A percentile compares a stretch with the other conserved stretches of the same genome.
These are phyloP conservation scores for Poecile atricapillus DNA, from an alignment of 2,113 vertebrate genomes.

Conservation along the genomic window DNA sequence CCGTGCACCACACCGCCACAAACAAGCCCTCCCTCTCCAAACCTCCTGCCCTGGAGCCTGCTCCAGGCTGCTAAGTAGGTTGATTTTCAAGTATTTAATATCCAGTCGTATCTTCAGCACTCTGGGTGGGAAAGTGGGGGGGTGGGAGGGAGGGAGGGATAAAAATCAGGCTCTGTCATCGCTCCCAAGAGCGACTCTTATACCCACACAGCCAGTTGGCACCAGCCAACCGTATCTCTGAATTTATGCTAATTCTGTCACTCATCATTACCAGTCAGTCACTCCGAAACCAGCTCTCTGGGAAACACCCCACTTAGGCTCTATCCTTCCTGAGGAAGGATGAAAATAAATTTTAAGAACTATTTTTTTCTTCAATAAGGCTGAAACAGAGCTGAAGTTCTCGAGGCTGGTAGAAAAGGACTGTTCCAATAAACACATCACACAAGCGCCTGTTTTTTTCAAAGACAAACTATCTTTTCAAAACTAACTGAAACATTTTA, in stretches of 20 bases:
- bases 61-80: neutral
- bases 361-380: neutral
- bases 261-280: slow-evolving; percentile 30
- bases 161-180: slow-evolving; percentile 47
- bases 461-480: neutral
- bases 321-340: neutral
- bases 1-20: accelerated
- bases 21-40: neutral
- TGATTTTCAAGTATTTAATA: slow-evolving; percentile 26
- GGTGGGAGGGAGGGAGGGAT: neutral
- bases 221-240: slow-evolving; percentile 1
- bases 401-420: neutral
- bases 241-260: slow-evolving; percentile 52
- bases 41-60: neutral
- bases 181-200: neutral
- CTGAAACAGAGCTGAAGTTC: neutral
- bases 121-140: neutral
- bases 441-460: neutral
- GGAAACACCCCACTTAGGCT: slow-evolving; percentile 38
- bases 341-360: neutral
- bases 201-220: slow-evolving; percentile 25
- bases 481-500: neutral
- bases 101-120: neutral
- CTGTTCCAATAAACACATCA: neutral
- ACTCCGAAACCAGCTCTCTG: slow-evolving; percentile 26